phyloP scores from a whole-genome alignment of 2,888 invertebrate genomes.

The Coleophora deauratella region DNA sequence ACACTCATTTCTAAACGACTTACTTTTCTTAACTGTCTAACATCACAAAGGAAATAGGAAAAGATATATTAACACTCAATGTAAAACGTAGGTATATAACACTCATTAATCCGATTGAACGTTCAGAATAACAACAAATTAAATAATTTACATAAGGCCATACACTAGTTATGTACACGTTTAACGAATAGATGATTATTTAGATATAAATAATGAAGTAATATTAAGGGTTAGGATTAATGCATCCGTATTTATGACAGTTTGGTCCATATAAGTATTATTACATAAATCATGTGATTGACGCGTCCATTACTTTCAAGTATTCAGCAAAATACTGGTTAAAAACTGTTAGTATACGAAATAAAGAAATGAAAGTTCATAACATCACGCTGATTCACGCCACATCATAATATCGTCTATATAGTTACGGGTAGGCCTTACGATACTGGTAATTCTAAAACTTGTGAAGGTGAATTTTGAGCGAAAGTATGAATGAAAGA shows the following conservation, averaged over 20 bases:
- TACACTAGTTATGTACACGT: slow-evolving; percentile 68
- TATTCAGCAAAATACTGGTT: slow-evolving; percentile 8
- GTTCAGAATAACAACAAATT: slow-evolving; percentile 46
- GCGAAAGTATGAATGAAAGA: neutral
- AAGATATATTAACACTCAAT: slow-evolving; percentile 33
- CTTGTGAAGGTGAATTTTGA: neutral
- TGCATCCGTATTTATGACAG: slow-evolving; percentile 69
- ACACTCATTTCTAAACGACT: slow-evolving; percentile 59
- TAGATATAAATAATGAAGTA: slow-evolving; percentile 66
- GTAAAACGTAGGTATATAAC: slow-evolving; percentile 24
- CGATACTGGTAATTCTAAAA: too few relatives aligned
- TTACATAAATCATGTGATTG: slow-evolving; percentile 50
- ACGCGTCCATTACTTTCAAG: slow-evolving; percentile 9
- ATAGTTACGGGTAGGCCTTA: too few relatives aligned
- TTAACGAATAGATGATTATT: slow-evolving; percentile 69
- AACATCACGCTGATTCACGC: too few relatives aligned
- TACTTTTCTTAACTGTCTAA: slow-evolving; percentile 41
- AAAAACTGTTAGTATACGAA: too few relatives aligned
- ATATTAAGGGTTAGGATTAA: slow-evolving; percentile 66
- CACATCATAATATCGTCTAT: too few relatives aligned
- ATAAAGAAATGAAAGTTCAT: too few relatives aligned
- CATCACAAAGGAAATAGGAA: slow-evolving; percentile 39
- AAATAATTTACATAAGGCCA: slow-evolving; percentile 73
- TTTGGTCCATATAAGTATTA: slow-evolving; percentile 73
- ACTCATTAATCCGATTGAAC: slow-evolving; percentile 49